Base-by-base conservation (phyloP, 2,113 vertebrate species). In the Rhinoderma darwinii region DNA sequence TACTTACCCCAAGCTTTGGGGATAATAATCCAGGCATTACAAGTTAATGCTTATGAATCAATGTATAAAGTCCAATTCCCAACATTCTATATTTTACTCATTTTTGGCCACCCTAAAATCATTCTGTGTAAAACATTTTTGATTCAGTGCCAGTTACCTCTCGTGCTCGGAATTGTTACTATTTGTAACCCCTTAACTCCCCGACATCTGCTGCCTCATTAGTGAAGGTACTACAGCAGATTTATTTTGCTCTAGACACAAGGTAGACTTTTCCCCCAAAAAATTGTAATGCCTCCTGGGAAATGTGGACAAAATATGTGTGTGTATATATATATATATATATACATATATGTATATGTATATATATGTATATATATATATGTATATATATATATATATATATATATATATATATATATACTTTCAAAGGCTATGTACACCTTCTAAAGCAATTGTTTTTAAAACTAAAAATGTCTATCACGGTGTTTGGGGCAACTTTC, bases 151-250 rank as follows among this genome's bases (percentile, higher is more conserved):
- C 82, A 73, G 50, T 39, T 47, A 78, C 75, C 75, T 51, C 18
- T 78, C 54, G 27, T 22, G 37, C 44, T 51, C 11, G 20, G 27
- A 35, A 66, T 50, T 70, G 41, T 83, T 10, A 7, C 25, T 73
- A 43, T 83, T 73, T 72, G 44, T 83, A 30, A 72, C 32, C 43
- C 14, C 10, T 39, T 73, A 35, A 35, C 20, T 44, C 66, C 51
- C 43, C 12, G n/a, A 73, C 81, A 83, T 66, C 30, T 72, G 82
- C 44, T 54, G 82, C 66, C 47, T 83, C 66, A 41, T 54, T 72
- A 83, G 18, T 5, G 30, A 70, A 61, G 30, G 72, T 50, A 50
- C 27, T 73, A 47, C 5, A 83, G 32, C 56, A 83, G n/a, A 74
- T 81, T 77, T 43, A 39, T 81, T 41, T 81, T 27, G 27, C 30